phyloP scores from a whole-genome alignment of 2,113 vertebrate genomes.

The Odontesthes bonariensis region DNA sequence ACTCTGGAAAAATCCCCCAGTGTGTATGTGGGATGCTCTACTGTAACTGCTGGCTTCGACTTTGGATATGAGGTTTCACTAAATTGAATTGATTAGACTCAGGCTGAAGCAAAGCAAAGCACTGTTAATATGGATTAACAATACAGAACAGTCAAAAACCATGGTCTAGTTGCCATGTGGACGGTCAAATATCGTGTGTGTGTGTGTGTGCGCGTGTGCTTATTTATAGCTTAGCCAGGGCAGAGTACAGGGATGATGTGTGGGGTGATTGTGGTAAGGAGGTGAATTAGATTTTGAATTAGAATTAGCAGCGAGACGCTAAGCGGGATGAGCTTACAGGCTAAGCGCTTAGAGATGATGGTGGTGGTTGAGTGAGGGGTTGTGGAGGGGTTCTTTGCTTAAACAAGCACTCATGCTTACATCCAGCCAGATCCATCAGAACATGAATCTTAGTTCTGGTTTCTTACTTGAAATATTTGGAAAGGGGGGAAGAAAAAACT shows the following conservation, averaged over 20 bases:
- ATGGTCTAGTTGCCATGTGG: conserved; percentile 37
- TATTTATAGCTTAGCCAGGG: conserved; percentile 35
- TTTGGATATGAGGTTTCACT: conserved; percentile 2
- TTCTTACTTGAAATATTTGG: conserved; percentile 20
- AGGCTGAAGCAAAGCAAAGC: conserved; percentile 43
- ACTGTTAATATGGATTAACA: conserved; percentile 63
- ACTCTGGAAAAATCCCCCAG: conserved; percentile 10
- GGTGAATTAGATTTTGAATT: conserved; percentile 75
- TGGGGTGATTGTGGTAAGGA: conserved; percentile 73
- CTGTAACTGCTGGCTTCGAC: conserved; percentile 31
- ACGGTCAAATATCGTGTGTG: conserved; percentile 49
- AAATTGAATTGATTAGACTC: conserved; percentile 49
- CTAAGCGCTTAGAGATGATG: conserved; percentile 49
- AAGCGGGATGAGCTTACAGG: conserved; percentile 74
- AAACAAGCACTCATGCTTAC: conserved; percentile 19
- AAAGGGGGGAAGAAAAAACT: background rate
- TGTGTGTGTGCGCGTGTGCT: conserved; percentile 17
- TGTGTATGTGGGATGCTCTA: conserved; percentile 5
- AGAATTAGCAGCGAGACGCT: conserved; percentile 71
- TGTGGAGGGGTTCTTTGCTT: conserved; percentile 45
- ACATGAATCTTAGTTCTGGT: conserved; percentile 6
- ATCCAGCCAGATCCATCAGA: conserved; percentile 34
- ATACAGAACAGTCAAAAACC: conserved; percentile 41
- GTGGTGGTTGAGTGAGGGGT: background rate
- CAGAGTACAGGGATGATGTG: conserved; percentile 63